Evolutionary conservation across 2,797 vertebrate species (phyloP).

Genomic region (Muscicapa comitata): DNA sequence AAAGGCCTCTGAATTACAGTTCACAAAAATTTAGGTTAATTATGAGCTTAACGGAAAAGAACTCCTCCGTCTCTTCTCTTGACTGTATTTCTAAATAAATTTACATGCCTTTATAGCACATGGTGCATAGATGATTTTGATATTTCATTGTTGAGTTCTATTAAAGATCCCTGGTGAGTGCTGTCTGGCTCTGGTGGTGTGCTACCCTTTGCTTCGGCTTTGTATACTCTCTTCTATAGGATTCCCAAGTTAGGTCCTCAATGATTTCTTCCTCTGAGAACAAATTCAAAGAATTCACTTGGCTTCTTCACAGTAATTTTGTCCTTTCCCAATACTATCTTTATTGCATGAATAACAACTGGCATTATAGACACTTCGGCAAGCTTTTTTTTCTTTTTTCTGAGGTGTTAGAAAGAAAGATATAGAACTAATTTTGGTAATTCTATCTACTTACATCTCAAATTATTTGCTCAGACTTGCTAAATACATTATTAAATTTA

Average conservation of each 20-base stretch:
- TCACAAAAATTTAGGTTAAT: not conserved
- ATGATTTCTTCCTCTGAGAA: not conserved
- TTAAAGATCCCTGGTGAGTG: not conserved
- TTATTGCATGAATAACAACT: not conserved
- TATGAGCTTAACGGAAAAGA: not conserved
- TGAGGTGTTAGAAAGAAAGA: not conserved
- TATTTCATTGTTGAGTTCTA: not conserved
- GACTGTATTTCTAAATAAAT: not conserved
- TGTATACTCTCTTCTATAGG: rapidly evolving
- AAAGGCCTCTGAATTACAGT: not conserved
- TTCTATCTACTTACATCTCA: not conserved
- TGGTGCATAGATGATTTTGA: rapidly evolving
- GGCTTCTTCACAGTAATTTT: not conserved
- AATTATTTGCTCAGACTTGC: not conserved
- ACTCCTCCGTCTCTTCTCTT: not conserved
- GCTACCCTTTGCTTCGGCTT: not conserved
- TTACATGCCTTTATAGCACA: not conserved
- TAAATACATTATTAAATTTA: not conserved
- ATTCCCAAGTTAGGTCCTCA: not conserved
- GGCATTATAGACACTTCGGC: not conserved
- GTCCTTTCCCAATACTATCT: not conserved
- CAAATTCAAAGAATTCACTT: not conserved
- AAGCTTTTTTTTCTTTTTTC: not conserved
- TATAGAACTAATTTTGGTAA: not conserved
- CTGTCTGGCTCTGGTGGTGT: not conserved